Conservation (phyloP, 2,797 vertebrate genomes). For the Meriones psammophilus region DNA sequence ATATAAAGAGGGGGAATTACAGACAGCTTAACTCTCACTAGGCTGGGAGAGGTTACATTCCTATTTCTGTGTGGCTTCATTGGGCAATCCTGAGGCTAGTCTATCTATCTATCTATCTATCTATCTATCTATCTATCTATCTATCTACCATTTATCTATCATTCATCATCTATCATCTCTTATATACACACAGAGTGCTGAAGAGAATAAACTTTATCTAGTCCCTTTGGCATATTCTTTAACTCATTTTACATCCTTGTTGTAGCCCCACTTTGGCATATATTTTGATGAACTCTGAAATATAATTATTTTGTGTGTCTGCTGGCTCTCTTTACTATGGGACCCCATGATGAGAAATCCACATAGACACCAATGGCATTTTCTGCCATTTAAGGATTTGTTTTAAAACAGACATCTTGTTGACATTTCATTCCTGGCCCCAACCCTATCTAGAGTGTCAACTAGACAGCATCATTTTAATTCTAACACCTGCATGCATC, state of each 20-base stretch:
- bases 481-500: neutral
- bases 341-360: neutral
- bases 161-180: neutral
- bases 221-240: neutral
- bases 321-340: neutral
- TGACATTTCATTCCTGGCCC: neutral
- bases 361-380: neutral
- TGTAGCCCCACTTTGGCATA: neutral
- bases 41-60: neutral
- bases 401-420: neutral
- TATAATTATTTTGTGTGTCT: neutral
- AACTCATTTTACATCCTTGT: too few species aligned
- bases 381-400: conserved; percentile 1
- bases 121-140: too few species aligned
- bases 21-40: neutral
- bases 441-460: neutral
- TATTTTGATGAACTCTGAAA: conserved; percentile 17
- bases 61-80: neutral
- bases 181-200: neutral
- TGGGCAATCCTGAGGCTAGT: neutral
- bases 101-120: neutral
- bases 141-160: neutral
- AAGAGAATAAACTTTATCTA: conserved; percentile 17
- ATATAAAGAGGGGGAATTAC: neutral
- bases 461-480: neutral